Base-by-base conservation (phyloP, 1,140 invertebrate species). In the Drosophila auraria region DNA sequence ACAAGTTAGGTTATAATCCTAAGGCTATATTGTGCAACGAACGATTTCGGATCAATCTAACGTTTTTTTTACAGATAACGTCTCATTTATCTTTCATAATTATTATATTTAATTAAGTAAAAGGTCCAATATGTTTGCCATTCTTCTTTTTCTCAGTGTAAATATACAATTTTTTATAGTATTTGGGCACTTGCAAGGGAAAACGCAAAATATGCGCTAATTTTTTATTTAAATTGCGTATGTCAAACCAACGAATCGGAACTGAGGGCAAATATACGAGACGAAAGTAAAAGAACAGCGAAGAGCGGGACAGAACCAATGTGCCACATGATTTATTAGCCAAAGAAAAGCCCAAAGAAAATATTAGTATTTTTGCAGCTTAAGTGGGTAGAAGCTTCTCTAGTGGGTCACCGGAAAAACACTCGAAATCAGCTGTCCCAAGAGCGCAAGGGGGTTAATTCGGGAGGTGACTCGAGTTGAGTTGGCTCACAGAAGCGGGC, bases 251-350 rank as follows among this genome's bases (percentile, higher is more conserved):
- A 78, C 73, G 65, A 76, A 63, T 82, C 69, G 81, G 70, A 90
- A 75, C 71, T 51, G 68, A 45, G 54, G n/a, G 36, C 58, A 63
- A 47, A 47, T 45, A 44, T 11, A 25, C 38, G 62, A 33, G 30
- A 44, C 38, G 38, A 45, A 64, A 23, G 11, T 15, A 57, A 40
- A 12, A 9, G 27, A 17, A 23, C 9, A 1, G 40, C n/a, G 23
- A 33, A 70, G 51, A 47, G 12, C 49, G 23, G 44, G 36, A 45
- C 20, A 42, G 20, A 59, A 81, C 70, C 77, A 79, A 72, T 68
- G 72, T 70, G 86, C 61, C 65, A 69, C 86, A 84, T 89, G 86
- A 89, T 89, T 89, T 89, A 90, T 89, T 89, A 77, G 82, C 70
- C 58, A 68, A 72, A 78, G 56, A 65, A 50, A 38, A 51, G 59